A percentile compares a stretch with the other conserved stretches of the same genome.
phyloP scores from a whole-genome alignment of 1,140 invertebrate species.

The Rhynchophorus ferrugineus region DNA sequence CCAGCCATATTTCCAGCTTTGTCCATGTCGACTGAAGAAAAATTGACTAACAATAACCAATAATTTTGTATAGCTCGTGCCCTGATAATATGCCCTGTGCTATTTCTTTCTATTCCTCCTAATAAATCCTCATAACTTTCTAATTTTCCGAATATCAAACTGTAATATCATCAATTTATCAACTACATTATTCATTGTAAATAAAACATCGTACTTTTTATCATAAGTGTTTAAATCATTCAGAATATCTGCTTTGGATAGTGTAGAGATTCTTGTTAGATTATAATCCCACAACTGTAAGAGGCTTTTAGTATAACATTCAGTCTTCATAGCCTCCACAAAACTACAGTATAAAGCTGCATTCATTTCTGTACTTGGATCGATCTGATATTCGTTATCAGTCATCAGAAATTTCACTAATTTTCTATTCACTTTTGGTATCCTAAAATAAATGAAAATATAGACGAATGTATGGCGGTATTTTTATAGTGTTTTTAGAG shows the following conservation, averaged over 20 bases:
- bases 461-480: neutral
- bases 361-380: conserved; percentile 28
- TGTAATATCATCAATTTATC: conserved; percentile 34
- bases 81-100: conserved; percentile 52
- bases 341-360: conserved; percentile 29
- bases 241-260: conserved; percentile 56
- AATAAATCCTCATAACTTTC: conserved; percentile 57
- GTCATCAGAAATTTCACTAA: conserved; percentile 23
- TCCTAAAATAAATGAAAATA: conserved; percentile 30
- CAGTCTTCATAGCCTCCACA: conserved; percentile 36
- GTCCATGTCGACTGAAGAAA: conserved; percentile 54
- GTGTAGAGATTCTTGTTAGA: conserved; percentile 44
- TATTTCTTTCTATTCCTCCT: conserved; percentile 52
- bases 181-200: conserved; percentile 2
- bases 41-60: conserved; percentile 61
- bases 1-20: conserved; percentile 60
- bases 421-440: conserved; percentile 39
- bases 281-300: conserved; percentile 65
- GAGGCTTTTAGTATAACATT: conserved; percentile 57
- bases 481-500: conserved; percentile 50
- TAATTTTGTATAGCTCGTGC: conserved; percentile 55
- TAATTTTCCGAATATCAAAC: conserved; percentile 56
- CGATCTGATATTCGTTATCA: conserved; percentile 14
- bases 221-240: conserved; percentile 51
- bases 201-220: conserved; percentile 35